Evolutionary conservation across 2,888 invertebrate genomes (phyloP).

Genomic region (Lasiommata megera): DNA sequence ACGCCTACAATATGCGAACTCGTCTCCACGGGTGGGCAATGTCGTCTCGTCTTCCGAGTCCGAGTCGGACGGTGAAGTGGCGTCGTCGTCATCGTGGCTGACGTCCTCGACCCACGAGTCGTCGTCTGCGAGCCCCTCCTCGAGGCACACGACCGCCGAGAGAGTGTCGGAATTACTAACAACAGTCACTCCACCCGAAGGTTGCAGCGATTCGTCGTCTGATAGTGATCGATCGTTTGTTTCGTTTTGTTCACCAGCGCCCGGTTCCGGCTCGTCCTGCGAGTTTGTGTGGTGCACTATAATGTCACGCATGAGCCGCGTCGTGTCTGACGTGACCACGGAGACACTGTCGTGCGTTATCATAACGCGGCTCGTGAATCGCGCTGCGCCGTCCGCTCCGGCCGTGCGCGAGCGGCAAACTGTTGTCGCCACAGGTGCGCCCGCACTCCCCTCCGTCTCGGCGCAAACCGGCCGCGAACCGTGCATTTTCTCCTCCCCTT

Average conservation of each 20-base stretch:
- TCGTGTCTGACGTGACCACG: constrained; percentile 89
- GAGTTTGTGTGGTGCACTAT: constrained; percentile 85
- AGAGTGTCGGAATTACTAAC: constrained; percentile 86
- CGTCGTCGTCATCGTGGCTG: constrained; percentile 89
- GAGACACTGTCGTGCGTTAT: constrained; percentile 91
- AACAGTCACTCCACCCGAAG: constrained; percentile 84
- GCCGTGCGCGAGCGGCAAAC: constrained; percentile 79
- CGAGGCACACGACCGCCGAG: constrained; percentile 87
- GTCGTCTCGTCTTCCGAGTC: constrained; percentile 86
- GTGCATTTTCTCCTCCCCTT: constrained; percentile 74
- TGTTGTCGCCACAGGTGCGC: constrained; percentile 74
- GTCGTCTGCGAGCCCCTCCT: constrained; percentile 93
- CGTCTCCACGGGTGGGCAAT: constrained; percentile 89
- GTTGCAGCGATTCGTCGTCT: constrained; percentile 70
- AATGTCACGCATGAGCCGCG: constrained; percentile 85
- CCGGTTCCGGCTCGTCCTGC: constrained; percentile 70
- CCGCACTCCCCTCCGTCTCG: constrained; percentile 70
- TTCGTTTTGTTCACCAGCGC: constrained; percentile 55
- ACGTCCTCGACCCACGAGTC: constrained; percentile 96
- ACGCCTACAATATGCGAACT: constrained; percentile 89
- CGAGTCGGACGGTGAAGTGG: constrained; percentile 84
- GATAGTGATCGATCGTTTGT: constrained; percentile 62
- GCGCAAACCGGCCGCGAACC: constrained; percentile 67
- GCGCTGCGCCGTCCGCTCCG: constrained; percentile 82
- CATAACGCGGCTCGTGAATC: constrained; percentile 94